Conservation (phyloP, 37 sponge, comb jelly and placozoan genomes). For the Beroe ovata region DNA sequence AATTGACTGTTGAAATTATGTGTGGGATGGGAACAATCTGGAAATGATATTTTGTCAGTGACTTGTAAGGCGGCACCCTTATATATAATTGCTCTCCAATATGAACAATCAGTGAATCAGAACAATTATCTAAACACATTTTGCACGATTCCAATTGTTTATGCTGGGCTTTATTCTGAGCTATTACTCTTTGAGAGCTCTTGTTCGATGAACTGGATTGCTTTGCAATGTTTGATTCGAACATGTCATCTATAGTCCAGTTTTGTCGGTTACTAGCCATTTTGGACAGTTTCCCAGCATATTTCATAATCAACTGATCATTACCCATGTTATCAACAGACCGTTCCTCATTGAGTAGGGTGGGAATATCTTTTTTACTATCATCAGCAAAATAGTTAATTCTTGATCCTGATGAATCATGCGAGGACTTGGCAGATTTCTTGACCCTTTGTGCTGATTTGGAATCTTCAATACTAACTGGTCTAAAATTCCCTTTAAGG, state of each 20-base stretch:
- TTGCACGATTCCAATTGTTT: conserved; percentile 66
- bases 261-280: conserved; percentile 67
- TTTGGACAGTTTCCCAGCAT: conserved; percentile 52
- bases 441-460: not conserved
- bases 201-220: conserved; percentile 22
- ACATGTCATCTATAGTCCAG: conserved; percentile 83
- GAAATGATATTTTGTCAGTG: conserved; percentile 83
- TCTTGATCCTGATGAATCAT: conserved; percentile 67
- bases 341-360: conserved; percentile 64
- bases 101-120: conserved; percentile 77
- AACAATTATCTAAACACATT: conserved; percentile 75
- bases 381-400: conserved; percentile 78
- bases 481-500: conserved; percentile 73
- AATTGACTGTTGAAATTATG: conserved; percentile 66
- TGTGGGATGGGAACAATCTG: conserved; percentile 79
- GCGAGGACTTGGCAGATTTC: not conserved
- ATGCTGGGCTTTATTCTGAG: conserved; percentile 68
- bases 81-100: conserved; percentile 81
- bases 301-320: conserved; percentile 69
- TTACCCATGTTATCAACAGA: conserved; percentile 68
- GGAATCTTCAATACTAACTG: conserved; percentile 38
- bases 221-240: conserved; percentile 71
- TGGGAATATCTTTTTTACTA: conserved; percentile 71
- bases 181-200: conserved; percentile 62
- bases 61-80: conserved; percentile 73